Percentiles rank a stretch among this genome's conserved stretches.
Conservation (phyloP, 2,797 vertebrate genomes). For the Poeciliopsis gracilis region DNA sequence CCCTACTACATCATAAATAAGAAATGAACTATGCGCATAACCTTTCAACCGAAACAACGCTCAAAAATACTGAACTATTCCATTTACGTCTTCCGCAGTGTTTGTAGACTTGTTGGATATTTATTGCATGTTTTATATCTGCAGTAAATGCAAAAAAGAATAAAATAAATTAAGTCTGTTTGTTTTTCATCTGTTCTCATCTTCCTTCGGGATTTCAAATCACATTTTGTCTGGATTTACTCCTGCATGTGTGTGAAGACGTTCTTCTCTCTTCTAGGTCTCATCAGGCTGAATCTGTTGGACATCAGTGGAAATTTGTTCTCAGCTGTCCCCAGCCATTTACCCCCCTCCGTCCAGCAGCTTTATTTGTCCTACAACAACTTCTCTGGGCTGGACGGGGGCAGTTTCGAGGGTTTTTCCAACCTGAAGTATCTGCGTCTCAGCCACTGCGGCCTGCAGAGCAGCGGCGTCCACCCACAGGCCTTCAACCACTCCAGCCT, state of each 20-base stretch:
- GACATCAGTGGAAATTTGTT: conserved; percentile 79
- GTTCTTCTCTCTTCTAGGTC: conserved; percentile 57
- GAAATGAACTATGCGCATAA: not conserved
- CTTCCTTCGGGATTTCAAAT: too few relatives aligned
- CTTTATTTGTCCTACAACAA: conserved; percentile 81
- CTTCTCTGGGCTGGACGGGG: conserved; percentile 59
- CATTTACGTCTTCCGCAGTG: not conserved
- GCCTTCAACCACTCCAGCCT: conserved; percentile 79
- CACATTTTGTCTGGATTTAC: not conserved
- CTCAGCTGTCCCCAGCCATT: conserved; percentile 68
- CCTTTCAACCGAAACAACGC: not conserved
- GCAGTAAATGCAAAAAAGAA: not conserved
- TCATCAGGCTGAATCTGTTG: conserved; percentile 72
- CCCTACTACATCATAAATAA: not conserved
- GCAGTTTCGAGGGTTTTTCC: conserved; percentile 68
- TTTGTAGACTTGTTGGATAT: not conserved
- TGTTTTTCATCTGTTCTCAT: not conserved
- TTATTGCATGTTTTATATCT: not conserved
- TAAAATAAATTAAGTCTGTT: not conserved
- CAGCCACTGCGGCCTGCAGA: conserved; percentile 72
- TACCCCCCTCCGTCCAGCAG: conserved; percentile 80
- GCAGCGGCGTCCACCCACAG: conserved; percentile 34
- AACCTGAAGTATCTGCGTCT: conserved; percentile 77
- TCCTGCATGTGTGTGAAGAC: not conserved
- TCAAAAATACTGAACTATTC: not conserved